A percentile compares a stretch with the other conserved stretches of the same genome.
phyloP scores from a whole-genome alignment of 2,888 invertebrate species.

The Lasioglossum vierecki region DNA sequence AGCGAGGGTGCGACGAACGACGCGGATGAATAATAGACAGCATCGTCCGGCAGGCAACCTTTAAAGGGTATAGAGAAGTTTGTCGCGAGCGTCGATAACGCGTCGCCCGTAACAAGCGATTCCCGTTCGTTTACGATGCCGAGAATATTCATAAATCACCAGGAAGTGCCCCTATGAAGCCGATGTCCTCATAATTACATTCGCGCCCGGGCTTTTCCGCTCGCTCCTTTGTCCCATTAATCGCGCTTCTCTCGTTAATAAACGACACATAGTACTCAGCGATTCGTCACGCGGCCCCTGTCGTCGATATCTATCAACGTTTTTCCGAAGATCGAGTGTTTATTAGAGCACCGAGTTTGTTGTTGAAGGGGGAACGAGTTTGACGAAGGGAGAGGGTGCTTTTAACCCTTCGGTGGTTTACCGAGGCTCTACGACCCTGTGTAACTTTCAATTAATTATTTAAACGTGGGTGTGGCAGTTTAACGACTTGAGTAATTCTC shows the following conservation, averaged over 20 bases:
- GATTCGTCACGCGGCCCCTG: neutral
- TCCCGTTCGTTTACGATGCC: conserved; percentile 25
- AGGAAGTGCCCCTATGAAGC: conserved; percentile 14
- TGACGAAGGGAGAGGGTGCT: neutral
- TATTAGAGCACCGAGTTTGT: neutral
- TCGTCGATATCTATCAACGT: neutral
- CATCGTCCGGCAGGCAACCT: conserved; percentile 32
- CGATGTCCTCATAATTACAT: conserved; percentile 57
- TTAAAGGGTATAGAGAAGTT: conserved; percentile 41
- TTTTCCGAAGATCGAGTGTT: neutral
- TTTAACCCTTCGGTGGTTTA: neutral
- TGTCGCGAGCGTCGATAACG: conserved; percentile 39
- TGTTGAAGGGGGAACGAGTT: neutral
- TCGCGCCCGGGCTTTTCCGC: conserved; percentile 20
- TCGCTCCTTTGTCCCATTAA: conserved; percentile 34
- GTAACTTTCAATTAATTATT: neutral
- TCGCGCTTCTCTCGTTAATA: conserved; percentile 28
- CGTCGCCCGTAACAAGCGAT: conserved; percentile 29
- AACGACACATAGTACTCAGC: neutral
- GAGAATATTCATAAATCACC: conserved; percentile 49
- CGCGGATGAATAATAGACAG: conserved; percentile 39
- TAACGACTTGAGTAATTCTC: neutral
- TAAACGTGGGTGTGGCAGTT: neutral
- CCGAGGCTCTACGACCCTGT: neutral
- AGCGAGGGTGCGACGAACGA: conserved; percentile 16